Conservation (phyloP, 2,113 vertebrate genomes). For the Brachypodius melanocephalos region DNA sequence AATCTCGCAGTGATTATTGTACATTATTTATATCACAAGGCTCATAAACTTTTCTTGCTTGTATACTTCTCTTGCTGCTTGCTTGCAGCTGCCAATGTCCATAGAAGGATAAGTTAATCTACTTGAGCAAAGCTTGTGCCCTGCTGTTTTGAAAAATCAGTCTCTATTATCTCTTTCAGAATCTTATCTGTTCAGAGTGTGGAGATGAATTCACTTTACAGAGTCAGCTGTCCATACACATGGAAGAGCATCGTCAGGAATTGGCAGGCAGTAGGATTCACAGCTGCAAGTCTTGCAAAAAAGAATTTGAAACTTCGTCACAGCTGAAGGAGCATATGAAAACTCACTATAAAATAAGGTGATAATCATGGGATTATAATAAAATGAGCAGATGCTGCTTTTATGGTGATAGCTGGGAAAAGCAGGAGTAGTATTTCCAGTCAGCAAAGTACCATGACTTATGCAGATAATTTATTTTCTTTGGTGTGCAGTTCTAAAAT, state of each 20-base stretch:
- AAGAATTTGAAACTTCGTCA: constrained; percentile 82
- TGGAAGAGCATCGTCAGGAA: constrained; percentile 94
- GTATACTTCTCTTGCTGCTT: not conserved
- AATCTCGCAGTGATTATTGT: not conserved
- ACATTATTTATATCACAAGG: not conserved
- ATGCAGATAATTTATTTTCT: not conserved
- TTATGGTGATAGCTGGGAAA: not conserved
- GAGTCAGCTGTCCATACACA: constrained; percentile 90
- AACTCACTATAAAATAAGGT: constrained; percentile 92
- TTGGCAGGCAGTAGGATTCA: constrained; percentile 80
- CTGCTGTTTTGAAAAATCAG: not conserved
- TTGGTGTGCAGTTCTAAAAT: not conserved
- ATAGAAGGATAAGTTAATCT: not conserved
- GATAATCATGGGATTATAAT: not conserved
- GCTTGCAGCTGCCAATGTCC: not conserved
- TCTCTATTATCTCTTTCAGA: constrained; percentile 73
- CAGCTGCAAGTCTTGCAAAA: constrained; percentile 86
- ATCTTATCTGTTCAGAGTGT: constrained; percentile 93
- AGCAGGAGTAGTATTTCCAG: not conserved
- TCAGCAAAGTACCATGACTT: not conserved
- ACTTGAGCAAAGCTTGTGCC: not conserved
- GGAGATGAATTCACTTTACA: constrained; percentile 97
- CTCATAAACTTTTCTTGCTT: not conserved
- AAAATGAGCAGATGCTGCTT: constrained; percentile 31
- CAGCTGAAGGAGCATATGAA: constrained; percentile 93